phyloP scores from a whole-genome alignment of 2,888 invertebrate genomes.

The Chrysopilus asiliformis region DNA sequence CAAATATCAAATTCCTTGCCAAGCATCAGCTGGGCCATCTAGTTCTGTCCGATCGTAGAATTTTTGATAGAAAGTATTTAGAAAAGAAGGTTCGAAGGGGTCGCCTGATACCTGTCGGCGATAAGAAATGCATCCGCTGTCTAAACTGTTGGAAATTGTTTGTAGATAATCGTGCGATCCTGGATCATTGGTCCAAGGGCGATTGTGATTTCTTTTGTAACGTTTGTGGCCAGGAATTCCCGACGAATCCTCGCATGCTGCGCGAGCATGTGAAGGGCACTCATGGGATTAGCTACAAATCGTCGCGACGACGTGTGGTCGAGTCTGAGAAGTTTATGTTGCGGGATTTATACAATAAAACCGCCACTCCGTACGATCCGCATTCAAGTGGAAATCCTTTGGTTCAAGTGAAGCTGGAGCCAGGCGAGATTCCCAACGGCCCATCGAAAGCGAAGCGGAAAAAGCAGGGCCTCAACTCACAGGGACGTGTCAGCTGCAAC shows the following conservation, averaged over 20 bases:
- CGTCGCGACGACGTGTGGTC: conserved; percentile 7
- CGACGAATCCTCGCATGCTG: conserved; percentile 22
- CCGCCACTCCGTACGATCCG: conserved; percentile 1
- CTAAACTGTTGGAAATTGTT: conserved; percentile 25
- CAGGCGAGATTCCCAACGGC: neutral
- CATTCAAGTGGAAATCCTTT: conserved; percentile 1
- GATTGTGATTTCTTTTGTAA: conserved; percentile 26
- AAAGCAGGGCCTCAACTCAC: neutral
- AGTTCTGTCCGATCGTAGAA: conserved; percentile 16
- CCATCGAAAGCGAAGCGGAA: neutral
- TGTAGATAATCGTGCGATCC: conserved; percentile 21
- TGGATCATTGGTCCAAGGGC: conserved; percentile 24
- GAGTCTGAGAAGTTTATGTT: neutral
- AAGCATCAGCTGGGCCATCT: conserved; percentile 25
- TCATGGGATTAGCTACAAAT: conserved; percentile 22
- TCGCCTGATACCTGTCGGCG: conserved; percentile 19
- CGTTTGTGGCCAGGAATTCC: conserved; percentile 24
- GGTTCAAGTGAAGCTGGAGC: neutral
- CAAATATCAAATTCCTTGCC: conserved; percentile 18
- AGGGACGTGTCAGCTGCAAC: conserved; percentile 14
- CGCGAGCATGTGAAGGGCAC: conserved; percentile 21
- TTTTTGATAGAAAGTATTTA: conserved; percentile 19
- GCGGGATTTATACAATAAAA: conserved; percentile 1
- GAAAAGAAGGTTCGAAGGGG: conserved; percentile 21
- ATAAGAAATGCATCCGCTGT: conserved; percentile 23